phyloP scores from a whole-genome alignment of 1,140 invertebrate genomes.

The Nasonia longicornis region DNA sequence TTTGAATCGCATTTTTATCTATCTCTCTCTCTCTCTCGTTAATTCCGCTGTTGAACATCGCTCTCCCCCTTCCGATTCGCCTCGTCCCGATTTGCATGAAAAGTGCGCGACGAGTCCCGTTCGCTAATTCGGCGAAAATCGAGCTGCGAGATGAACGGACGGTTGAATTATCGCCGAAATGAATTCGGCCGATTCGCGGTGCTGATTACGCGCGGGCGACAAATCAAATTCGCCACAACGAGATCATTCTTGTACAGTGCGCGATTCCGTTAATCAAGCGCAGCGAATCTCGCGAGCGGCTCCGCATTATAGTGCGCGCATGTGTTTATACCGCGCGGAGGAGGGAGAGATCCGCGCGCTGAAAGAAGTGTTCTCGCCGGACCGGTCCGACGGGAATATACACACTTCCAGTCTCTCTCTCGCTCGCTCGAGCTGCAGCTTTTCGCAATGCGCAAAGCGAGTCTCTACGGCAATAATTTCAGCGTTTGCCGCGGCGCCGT shows the following conservation, averaged over 20 bases:
- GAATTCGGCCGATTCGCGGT: constrained; percentile 31
- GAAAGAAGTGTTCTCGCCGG: constrained; percentile 28
- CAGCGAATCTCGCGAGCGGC: constrained; percentile 30
- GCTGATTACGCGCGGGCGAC: constrained; percentile 28
- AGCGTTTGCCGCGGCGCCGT: constrained; percentile 8
- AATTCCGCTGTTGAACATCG: no score
- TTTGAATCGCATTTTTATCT: constrained; percentile 56
- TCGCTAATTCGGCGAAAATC: no score
- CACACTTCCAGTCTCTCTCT: background rate
- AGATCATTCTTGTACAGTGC: constrained; percentile 19
- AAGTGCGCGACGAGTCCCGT: background rate
- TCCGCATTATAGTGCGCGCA: no score
- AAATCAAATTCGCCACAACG: constrained; percentile 35
- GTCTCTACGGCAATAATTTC: constrained; percentile 11
- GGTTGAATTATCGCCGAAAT: constrained; percentile 32
- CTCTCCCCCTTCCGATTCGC: no score
- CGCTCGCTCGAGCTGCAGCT: background rate
- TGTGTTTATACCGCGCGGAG: background rate
- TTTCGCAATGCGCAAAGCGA: constrained; percentile 25
- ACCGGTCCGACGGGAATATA: constrained; percentile 40
- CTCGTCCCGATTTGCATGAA: no score
- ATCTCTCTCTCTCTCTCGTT: constrained; percentile 13
- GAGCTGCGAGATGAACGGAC: no score
- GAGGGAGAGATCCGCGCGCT: background rate
- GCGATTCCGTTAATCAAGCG: constrained; percentile 45